phyloP scores from a whole-genome alignment of 2,113 vertebrate genomes.

The Epinephelus cyanopodus region DNA sequence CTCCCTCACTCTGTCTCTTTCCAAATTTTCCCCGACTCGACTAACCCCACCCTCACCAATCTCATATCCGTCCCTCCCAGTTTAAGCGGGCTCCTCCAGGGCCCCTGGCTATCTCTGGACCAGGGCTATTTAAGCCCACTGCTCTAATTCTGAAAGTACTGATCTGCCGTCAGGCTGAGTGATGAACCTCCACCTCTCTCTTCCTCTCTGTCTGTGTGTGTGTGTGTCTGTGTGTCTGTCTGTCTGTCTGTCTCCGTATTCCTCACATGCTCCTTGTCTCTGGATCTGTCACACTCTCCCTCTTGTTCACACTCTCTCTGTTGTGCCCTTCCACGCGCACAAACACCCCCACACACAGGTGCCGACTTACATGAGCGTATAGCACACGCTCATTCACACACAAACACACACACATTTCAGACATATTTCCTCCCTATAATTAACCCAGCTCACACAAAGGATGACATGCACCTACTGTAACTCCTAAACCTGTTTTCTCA shows the following conservation, averaged over 20 bases:
- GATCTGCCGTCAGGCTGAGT: conserved; percentile 76
- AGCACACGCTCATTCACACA: conserved; percentile 51
- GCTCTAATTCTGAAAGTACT: conserved; percentile 83
- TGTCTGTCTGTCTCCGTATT: conserved; percentile 40
- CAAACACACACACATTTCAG: conserved; percentile 9
- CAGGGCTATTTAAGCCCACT: conserved; percentile 83
- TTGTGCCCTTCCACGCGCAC: conserved; percentile 60
- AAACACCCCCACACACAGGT: conserved; percentile 72
- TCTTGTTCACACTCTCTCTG: conserved; percentile 61
- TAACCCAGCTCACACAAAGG: conserved; percentile 30
- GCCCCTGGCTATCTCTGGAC: conserved; percentile 82
- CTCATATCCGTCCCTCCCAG: conserved; percentile 61
- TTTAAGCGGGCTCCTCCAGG: conserved; percentile 71
- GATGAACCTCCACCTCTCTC: conserved; percentile 75
- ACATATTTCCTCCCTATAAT: conserved; percentile 35
- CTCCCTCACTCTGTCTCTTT: conserved; percentile 25
- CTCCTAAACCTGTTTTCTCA: conserved; percentile 34
- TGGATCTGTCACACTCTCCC: conserved; percentile 64
- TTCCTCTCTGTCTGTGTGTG: conserved; percentile 21
- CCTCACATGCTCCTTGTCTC: conserved; percentile 53
- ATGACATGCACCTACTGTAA: conserved; percentile 29
- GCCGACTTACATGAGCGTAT: conserved; percentile 62
- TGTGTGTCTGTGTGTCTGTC: conserved; percentile 23
- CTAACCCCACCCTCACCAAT: conserved; percentile 51
- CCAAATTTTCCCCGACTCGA: conserved; percentile 29